phyloP scores from a whole-genome alignment of 1,140 invertebrate genomes.

The Drosophila ironensis region DNA sequence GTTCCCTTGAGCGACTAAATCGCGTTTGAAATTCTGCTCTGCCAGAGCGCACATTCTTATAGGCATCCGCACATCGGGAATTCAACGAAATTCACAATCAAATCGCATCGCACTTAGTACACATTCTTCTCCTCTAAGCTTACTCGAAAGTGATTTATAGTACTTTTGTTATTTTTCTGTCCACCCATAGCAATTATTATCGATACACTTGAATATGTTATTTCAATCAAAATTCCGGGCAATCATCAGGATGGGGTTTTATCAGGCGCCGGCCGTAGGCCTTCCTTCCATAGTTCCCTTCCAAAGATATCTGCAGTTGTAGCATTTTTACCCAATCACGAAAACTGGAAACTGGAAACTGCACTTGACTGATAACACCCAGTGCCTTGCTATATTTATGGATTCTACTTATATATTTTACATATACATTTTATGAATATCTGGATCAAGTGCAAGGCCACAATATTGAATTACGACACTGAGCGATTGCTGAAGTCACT shows the following conservation, averaged over 20 bases:
- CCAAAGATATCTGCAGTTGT: conserved; percentile 6
- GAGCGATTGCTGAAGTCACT: conserved; percentile 1
- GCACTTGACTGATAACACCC: conserved; percentile 71
- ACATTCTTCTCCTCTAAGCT: conserved; percentile 8
- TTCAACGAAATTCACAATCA: conserved; percentile 54
- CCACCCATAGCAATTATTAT: too few species aligned
- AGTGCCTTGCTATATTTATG: background rate
- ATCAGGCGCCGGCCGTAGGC: too few species aligned
- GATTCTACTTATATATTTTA: too few species aligned
- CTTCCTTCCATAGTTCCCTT: too few species aligned
- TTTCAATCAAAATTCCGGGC: too few species aligned
- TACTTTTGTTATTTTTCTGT: conserved; percentile 63
- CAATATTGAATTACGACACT: conserved; percentile 6
- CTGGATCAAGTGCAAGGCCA: conserved; percentile 48
- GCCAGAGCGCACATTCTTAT: conserved; percentile 52
- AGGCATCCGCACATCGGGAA: conserved; percentile 39
- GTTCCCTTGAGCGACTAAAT: conserved; percentile 20
- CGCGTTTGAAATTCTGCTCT: conserved; percentile 55
- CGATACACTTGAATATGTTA: conserved; percentile 18
- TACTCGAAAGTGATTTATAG: conserved; percentile 68
- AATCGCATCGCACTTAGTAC: conserved; percentile 31
- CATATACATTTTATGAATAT: background rate
- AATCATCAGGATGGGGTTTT: too few species aligned
- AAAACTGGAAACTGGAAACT: conserved; percentile 35
- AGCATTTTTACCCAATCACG: background rate